Percentiles rank a stretch among this genome's conserved stretches.
Conservation (phyloP, 2,113 vertebrate species). For the Crotalus tigris region DNA sequence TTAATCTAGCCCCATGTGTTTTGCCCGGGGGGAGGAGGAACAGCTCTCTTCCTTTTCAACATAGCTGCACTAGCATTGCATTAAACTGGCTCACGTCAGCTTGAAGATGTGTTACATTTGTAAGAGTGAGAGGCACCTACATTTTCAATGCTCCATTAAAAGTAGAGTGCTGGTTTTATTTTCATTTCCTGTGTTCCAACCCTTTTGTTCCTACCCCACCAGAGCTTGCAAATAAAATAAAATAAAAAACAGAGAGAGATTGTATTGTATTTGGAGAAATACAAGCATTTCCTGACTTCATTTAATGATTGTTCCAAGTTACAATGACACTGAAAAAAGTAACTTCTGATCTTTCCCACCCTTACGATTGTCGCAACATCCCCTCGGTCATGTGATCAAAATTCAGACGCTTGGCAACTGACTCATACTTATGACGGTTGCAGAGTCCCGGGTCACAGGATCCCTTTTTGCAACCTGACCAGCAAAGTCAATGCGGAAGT, state of each 20-base stretch:
- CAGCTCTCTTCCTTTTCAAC: neutral
- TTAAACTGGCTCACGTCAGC: neutral
- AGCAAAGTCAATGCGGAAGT: neutral
- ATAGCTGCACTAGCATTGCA: neutral
- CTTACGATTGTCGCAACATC: neutral
- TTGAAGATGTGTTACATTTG: conserved; percentile 21
- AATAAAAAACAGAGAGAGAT: neutral
- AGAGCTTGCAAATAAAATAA: neutral
- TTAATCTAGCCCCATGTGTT: neutral
- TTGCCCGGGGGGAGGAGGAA: neutral
- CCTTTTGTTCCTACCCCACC: no score
- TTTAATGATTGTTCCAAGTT: neutral
- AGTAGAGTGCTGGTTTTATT: neutral
- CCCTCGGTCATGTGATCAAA: neutral
- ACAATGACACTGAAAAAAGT: neutral
- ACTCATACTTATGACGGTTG: neutral
- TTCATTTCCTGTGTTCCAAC: neutral
- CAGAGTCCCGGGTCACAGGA: neutral
- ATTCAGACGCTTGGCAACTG: neutral
- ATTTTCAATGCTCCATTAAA: conserved; percentile 2
- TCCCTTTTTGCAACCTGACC: neutral
- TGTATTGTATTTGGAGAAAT: neutral
- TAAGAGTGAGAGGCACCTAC: neutral
- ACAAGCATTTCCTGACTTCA: neutral
- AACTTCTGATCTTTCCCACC: neutral